Evolutionary conservation across 2,888 invertebrate species (phyloP), one percentile per base, ranked within the genome.

Genomic region (Euclidia mi): DNA sequence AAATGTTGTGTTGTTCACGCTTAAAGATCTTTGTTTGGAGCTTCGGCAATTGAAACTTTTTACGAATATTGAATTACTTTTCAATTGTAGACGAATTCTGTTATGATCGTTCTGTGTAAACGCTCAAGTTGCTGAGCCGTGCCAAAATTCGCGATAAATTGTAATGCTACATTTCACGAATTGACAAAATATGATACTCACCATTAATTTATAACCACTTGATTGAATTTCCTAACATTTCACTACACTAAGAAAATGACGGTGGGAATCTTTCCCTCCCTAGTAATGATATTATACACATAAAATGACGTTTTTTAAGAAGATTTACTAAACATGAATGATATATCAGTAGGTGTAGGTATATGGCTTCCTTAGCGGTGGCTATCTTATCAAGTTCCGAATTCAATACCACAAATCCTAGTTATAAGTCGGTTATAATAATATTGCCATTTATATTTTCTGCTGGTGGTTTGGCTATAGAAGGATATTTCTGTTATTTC

Each of bases 171-270:
- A n/a, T n/a, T n/a, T n/a, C n/a, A n/a, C n/a, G n/a, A n/a, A n/a
- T n/a, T n/a, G n/a, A n/a, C n/a, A n/a, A n/a, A n/a, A n/a, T n/a
- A n/a, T n/a, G n/a, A n/a, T n/a, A n/a, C n/a, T n/a, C n/a, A n/a
- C n/a, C n/a, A n/a, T n/a, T n/a, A n/a, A n/a, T n/a, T n/a, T n/a
- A n/a, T n/a, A n/a, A n/a, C n/a, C n/a, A n/a, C n/a, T n/a, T n/a
- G 87, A 89, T 91, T 90, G 89, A 86, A 88, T 91, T 88, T 86
- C 78, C 78, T 74, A 80, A 86, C 84, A 81, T 85, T 88, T 88
- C 83, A 86, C 85, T 82, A 84, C 65, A 59, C 73, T 56, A 56
- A 62, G 71, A 82, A 82, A 82, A 82, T 78, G 72, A 66, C 67
- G 56, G 68, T 44, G 66, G 67, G 78, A 85, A 79, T 78, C 79